phyloP scores from a whole-genome alignment of 2,113 vertebrate genomes.

The Catagonus wagneri region DNA sequence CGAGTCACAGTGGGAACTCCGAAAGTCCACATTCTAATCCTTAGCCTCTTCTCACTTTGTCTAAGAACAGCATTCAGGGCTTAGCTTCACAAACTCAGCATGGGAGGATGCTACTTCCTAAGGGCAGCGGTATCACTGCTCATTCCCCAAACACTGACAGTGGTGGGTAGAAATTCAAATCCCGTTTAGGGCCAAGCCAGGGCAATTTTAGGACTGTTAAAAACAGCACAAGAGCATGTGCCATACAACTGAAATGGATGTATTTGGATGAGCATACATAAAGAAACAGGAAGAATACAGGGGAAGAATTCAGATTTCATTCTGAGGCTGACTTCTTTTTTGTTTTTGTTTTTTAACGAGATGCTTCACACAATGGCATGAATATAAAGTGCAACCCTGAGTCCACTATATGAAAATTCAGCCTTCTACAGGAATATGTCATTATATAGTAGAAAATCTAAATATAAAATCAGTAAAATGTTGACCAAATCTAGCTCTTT shows the following conservation, averaged over 20 bases:
- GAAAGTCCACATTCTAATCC: neutral
- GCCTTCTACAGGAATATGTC: neutral
- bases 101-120: neutral
- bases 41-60: neutral
- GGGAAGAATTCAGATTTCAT: neutral
- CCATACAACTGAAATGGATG: neutral
- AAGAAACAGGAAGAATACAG: neutral
- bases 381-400: neutral
- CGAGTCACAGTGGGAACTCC: no score
- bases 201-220: neutral
- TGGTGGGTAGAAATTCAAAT: neutral
- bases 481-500: neutral
- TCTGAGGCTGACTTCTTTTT: neutral
- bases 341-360: neutral
- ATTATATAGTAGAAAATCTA: slow-evolving; percentile 30
- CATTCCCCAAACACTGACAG: neutral
- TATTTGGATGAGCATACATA: neutral
- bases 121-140: neutral
- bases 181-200: neutral
- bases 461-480: neutral
- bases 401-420: neutral
- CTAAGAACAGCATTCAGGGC: neutral
- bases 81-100: neutral
- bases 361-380: neutral
- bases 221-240: neutral